Evolutionary conservation across 1,140 invertebrate species (phyloP).

Genomic region (Aphaenogaster floridana): DNA sequence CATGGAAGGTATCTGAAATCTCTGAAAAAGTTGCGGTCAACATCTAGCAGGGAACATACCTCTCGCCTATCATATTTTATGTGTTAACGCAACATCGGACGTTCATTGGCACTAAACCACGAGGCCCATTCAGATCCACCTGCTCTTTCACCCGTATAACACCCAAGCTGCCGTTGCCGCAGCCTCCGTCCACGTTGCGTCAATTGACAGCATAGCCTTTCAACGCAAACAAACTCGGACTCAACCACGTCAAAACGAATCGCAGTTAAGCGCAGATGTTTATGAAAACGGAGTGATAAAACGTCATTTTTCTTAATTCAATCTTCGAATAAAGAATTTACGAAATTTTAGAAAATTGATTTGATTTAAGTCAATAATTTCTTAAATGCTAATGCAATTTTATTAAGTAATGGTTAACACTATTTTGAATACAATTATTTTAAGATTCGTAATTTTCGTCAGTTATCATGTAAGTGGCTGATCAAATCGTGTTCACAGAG

Average conservation of each 20-base stretch:
- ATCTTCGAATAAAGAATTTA: neutral
- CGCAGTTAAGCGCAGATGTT: neutral
- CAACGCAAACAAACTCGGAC: neutral
- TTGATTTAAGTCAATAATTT: slow-evolving; percentile 9
- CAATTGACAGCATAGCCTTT: neutral
- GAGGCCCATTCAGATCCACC: slow-evolving; percentile 4
- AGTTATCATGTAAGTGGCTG: neutral
- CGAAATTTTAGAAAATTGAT: neutral
- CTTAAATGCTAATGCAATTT: neutral
- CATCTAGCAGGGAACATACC: neutral
- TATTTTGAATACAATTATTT: neutral
- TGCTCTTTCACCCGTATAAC: slow-evolving; percentile 33
- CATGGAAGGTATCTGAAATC: slow-evolving; percentile 18
- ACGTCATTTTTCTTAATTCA: neutral
- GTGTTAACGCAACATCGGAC: slow-evolving; percentile 19
- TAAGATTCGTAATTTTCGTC: neutral
- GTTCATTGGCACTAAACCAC: slow-evolving; percentile 13
- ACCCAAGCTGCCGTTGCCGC: neutral
- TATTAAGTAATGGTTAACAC: neutral
- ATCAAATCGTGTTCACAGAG: neutral
- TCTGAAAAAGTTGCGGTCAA: slow-evolving; percentile 11
- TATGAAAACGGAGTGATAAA: neutral
- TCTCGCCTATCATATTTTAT: slow-evolving; percentile 32
- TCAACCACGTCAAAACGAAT: neutral
- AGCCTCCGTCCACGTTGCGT: slow-evolving; percentile 14